Conservation (phyloP, 2,113 vertebrate species). For the Sphaerodactylus townsendi region DNA sequence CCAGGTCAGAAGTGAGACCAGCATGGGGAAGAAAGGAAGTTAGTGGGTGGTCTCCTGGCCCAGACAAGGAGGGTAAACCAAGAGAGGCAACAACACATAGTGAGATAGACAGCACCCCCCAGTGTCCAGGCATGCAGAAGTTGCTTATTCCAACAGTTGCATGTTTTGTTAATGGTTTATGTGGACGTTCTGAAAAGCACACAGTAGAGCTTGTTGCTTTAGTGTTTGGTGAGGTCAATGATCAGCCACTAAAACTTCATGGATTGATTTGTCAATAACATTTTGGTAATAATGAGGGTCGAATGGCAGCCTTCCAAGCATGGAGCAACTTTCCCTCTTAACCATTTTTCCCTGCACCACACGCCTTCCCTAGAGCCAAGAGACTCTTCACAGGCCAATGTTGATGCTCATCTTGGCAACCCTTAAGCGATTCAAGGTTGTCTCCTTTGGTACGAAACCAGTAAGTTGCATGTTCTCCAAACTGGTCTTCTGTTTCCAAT, state of each 20-base stretch:
- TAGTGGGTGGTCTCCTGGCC: too few species aligned
- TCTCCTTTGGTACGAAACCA: neutral
- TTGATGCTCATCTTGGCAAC: neutral
- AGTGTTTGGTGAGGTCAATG: slow-evolving; percentile 22
- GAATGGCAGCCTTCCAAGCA: neutral
- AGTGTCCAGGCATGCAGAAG: too few species aligned
- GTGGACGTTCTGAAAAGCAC: neutral
- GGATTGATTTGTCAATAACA: neutral
- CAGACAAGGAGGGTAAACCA: too few species aligned
- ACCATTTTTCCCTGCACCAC: neutral
- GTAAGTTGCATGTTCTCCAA: neutral
- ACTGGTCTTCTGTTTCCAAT: neutral
- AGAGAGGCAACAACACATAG: too few species aligned
- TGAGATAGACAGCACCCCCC: too few species aligned
- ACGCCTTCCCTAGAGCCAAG: neutral
- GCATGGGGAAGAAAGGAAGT: too few species aligned
- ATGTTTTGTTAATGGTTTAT: neutral
- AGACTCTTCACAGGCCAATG: neutral
- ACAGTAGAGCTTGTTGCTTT: neutral
- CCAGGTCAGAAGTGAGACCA: too few species aligned
- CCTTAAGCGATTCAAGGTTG: neutral
- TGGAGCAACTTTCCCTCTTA: neutral
- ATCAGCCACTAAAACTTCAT: slow-evolving; percentile 22
- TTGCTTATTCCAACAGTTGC: too few species aligned
- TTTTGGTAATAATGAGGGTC: neutral